Conservation (phyloP, 1,140 invertebrate species). For the Batillaria attramentaria region DNA sequence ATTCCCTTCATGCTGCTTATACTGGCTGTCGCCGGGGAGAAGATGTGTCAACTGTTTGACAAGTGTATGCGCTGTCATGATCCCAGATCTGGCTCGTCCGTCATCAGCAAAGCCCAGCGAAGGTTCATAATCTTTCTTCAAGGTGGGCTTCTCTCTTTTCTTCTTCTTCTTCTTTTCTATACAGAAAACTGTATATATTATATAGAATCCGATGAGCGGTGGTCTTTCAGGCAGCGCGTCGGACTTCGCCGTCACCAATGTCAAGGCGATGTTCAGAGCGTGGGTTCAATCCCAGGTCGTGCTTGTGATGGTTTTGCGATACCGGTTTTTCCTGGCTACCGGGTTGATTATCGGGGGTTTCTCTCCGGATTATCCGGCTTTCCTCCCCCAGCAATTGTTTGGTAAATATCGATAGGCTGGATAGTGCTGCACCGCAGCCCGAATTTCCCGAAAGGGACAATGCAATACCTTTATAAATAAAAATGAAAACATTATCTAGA, state of each 20-base stretch:
- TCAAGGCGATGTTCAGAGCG: too few relatives aligned
- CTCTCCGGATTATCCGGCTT: too few relatives aligned
- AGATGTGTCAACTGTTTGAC: background rate
- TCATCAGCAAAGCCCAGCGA: background rate
- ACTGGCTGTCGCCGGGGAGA: slow-evolving; percentile 16
- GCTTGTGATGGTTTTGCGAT: too few relatives aligned
- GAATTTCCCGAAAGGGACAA: background rate
- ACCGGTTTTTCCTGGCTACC: too few relatives aligned
- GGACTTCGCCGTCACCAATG: background rate
- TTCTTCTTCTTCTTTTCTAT: background rate
- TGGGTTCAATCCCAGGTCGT: too few relatives aligned
- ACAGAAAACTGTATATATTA: background rate
- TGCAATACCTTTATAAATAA: background rate
- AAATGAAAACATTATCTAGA: background rate
- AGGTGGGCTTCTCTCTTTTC: background rate
- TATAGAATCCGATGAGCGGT: background rate
- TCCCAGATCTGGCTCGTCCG: background rate
- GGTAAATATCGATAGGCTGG: too few relatives aligned
- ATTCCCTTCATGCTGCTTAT: slow-evolving; percentile 14
- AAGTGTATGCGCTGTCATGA: background rate
- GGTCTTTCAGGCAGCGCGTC: too few relatives aligned
- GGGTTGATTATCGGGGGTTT: too few relatives aligned
- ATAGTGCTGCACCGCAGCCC: too few relatives aligned
- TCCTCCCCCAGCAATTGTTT: too few relatives aligned
- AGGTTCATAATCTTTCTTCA: background rate